Evolutionary conservation across 2,888 invertebrate genomes (phyloP).

Genomic region (Endomychus coccineus): DNA sequence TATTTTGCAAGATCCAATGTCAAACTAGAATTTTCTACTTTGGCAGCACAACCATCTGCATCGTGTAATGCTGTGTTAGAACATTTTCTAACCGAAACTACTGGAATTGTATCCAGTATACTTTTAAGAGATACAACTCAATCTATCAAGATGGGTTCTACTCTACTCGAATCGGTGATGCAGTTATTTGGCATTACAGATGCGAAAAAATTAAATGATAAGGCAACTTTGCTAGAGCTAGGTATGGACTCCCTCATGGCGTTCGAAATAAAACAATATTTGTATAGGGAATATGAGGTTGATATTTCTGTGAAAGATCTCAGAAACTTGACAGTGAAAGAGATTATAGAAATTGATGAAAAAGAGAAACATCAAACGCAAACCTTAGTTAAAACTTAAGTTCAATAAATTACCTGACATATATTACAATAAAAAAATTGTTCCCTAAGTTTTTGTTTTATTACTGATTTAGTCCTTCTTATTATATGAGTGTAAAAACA

Average conservation of each 20-base stretch:
- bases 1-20: conserved; percentile 14
- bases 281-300: conserved; percentile 24
- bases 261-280: conserved; percentile 27
- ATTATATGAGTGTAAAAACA: no score
- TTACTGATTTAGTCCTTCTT: no score
- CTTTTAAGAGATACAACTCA: conserved; percentile 13
- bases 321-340: conserved; percentile 20
- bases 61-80: conserved; percentile 24
- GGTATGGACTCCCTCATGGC: conserved; percentile 27
- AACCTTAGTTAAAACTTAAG: no score
- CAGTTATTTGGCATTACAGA: conserved; percentile 26
- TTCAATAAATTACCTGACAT: no score
- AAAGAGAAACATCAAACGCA: no score
- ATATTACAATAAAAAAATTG: no score
- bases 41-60: conserved; percentile 19
- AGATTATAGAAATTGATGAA: conserved; percentile 14
- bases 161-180: conserved; percentile 21
- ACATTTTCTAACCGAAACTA: conserved; percentile 22
- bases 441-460: no score
- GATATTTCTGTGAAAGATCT: conserved; percentile 21
- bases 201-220: conserved; percentile 21
- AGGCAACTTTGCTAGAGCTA: conserved; percentile 20
- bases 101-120: conserved; percentile 20
- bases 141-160: conserved; percentile 8
- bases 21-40: conserved; percentile 16